Base-by-base conservation (phyloP, 2,797 vertebrate species). In the Rallus crepitans region DNA sequence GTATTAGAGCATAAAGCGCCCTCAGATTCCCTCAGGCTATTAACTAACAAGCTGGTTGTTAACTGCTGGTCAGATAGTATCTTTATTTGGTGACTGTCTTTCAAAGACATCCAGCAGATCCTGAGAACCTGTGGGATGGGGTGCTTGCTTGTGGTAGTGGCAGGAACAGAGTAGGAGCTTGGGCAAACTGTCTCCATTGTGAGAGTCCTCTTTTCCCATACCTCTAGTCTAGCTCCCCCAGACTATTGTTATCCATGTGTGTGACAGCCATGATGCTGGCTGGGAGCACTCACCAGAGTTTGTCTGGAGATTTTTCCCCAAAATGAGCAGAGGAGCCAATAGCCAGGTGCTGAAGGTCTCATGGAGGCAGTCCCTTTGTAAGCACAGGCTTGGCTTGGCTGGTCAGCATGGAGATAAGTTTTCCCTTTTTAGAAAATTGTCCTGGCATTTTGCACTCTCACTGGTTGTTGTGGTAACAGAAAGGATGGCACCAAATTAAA, bases 21-120 rank as follows among this genome's bases (percentile, higher is more conserved):
- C 55, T 87, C 69, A 40, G 90, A 94, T 97, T 98, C 97, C 96
- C 96, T 93, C 82, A 93, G 96, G 96, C 92, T 94, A 81, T 97
- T 97, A 97, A 95, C 96, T 97, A 94, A 97, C 96, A 96, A 96
- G 91, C 85, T 83, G 80, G 86, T 96, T 94, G 94, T 96, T 98
- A 98, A 95, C 82, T 88, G 86, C 70, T 94, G 91, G 95, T 90
- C n/a, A 47, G 96, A 68, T 65, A 82, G 85, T 57, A 47, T 96
- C 90, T 97, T 86, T 83, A 90, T 93, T 92, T 90, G 79, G 73
- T 89, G 79, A 48, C 70, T 64, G 65, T 81, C 65, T 52, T 94
- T 65, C 68, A 93, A 68, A 80, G 65, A 42, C 21, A 18, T 6
- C 35, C 31, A 61, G 10, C 47, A 3, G 10, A 19, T 84, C 13